Evolutionary conservation across 2,113 vertebrate genomes (phyloP), one percentile per base, ranked within the genome.

Genomic region (Arenaria interpres): DNA sequence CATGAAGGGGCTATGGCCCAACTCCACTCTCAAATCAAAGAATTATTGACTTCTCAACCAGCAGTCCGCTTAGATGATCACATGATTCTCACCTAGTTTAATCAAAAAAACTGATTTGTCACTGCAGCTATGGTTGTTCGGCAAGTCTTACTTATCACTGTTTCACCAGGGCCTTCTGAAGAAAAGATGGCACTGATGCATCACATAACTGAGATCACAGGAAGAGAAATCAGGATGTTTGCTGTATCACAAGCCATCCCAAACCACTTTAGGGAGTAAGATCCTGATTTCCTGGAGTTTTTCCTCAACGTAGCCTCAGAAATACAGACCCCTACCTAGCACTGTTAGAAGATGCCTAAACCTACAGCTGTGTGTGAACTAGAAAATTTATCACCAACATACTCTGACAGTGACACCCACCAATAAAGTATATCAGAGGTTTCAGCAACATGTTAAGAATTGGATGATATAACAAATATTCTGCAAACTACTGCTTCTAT

Each of bases 261-360:
- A 51, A 59, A 57, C 32, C 21, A 62, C 54, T 67, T 83, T 37
- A 78, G n/a, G 5, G 14, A 89, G 14, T 51, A 86, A 75, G 27
- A 76, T 23, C 6, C 14, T 1, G 4, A 21, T 68, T 93, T n/a
- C 15, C 67, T 57, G 4, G 0, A 1, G 3, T 27, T 64, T 35
- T 76, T 79, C 33, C 33, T 78, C 19, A 62, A 62, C n/a, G 19
- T 10, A 62, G 27, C 30, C 84, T 78, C 41, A 88, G 13, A 85
- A 59, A 6, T 28, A 39, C 14, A n/a, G 17, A 88, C 32, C 37
- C 28, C 39, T 46, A 92, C 59, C 46, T 20, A 51, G 24, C 10
- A 56, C n/a, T 28, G 25, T 33, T n/a, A 64, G 37, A 85, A 69
- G 39, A 72, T 46, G 45, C 24, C 66, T 33, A 77, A 72, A 54